Base-by-base conservation (phyloP, 2,113 vertebrate genomes). In the Tychaedon coryphoeus region DNA sequence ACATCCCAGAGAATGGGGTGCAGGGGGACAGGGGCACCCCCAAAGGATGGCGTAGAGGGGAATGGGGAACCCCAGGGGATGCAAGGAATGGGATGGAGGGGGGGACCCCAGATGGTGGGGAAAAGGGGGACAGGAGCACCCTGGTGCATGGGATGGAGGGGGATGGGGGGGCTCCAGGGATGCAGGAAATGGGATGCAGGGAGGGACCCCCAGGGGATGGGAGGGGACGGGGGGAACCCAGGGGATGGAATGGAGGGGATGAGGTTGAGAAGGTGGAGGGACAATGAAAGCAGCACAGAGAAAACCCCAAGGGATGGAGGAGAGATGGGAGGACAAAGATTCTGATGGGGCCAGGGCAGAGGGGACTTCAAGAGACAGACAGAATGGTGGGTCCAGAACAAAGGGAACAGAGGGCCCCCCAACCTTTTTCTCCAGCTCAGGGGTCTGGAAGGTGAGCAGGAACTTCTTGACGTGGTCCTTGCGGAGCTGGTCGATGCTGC, bases 381-480 rank as follows among this genome's bases (percentile, higher is more conserved):
- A 0, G 38, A 43, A 53, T 0, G 0, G 15, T 45, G 48, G n/a
- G 29, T 69, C 9, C 62, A 86, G 54, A 43, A 38, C 1, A 15
- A 26, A 31, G 57, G 36, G 40, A 42, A 33, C 9, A 26, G 54
- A 19, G 67, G 61, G 12, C 1, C 23, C 23, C 31, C 26, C 75
- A 99, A 99, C 99, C 99, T 99, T 99, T 96, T 99, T 99, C 97
- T 99, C 99, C 81, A 99, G 97, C 64, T 99, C 99, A 1, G 99
- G 98, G 1, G 98, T 99, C 97, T 99, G 99, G 95, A 99, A 99
- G 84, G 99, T 99, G 94, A 99, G 99, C 50, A 99, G 98, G 92
- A 99, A 99, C 94, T 99, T 99, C 94, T 99, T 99, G 64, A 99
- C 99, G 0, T 99, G 99, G 95, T 99, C 99, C 97, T 99, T 99